phyloP scores from a whole-genome alignment of 2,797 vertebrate genomes.

The Myioborus melanocephalus region DNA sequence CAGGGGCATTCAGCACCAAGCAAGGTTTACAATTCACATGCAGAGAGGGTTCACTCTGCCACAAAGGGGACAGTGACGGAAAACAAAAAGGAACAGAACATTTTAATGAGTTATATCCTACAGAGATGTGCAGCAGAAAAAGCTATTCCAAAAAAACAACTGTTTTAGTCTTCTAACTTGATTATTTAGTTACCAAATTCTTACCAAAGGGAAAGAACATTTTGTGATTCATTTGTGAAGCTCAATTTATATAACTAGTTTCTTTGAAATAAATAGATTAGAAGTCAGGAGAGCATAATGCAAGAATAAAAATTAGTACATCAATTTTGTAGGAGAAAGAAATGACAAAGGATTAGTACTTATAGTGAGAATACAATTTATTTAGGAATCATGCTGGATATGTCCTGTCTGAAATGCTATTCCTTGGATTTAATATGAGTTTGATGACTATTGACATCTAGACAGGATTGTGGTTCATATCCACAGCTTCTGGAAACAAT shows the following conservation, averaged over 20 bases:
- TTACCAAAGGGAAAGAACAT: not conserved
- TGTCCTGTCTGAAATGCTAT: not conserved
- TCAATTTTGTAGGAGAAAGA: not conserved
- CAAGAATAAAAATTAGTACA: not conserved
- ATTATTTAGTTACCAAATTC: not conserved
- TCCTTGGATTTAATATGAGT: not conserved
- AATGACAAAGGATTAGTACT: not conserved
- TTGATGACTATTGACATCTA: not conserved
- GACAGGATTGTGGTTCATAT: not conserved
- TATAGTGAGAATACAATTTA: not conserved
- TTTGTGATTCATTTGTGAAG: not conserved
- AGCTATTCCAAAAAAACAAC: not conserved
- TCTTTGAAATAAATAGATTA: not conserved
- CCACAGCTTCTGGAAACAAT: not conserved
- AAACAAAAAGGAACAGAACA: not conserved
- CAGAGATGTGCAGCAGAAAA: not conserved
- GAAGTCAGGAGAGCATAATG: not conserved
- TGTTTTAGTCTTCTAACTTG: not conserved
- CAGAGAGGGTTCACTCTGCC: not conserved
- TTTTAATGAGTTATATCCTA: slow-evolving; percentile 21
- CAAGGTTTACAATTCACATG: not conserved
- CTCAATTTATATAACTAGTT: not conserved
- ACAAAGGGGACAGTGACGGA: not conserved
- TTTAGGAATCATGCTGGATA: not conserved
- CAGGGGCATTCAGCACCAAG: not conserved